Evolutionary conservation across 2,797 vertebrate species (phyloP), one percentile per base, ranked within the genome.

Genomic region (Sebastes flavidus): DNA sequence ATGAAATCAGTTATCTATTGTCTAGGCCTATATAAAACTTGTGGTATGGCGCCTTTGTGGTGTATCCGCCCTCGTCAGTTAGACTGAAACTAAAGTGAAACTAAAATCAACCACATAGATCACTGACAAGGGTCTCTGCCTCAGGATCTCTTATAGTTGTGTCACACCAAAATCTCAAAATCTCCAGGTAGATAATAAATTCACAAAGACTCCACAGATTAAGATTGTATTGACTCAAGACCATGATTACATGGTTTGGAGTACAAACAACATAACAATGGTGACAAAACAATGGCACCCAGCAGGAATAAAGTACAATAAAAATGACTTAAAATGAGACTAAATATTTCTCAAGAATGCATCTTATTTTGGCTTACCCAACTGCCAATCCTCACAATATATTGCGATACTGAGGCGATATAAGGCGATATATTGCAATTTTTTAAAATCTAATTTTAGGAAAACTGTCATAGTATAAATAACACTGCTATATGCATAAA

Each of bases 71-170:
- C 4, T 34, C 0, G 5, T 27, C 22, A 18, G 49, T 63, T 8
- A 65, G 2, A 68, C 32, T 46, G 46, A 67, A 82, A 70, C 9
- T n/a, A 20, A 46, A 59, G 12, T 10, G 6, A 68, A 74, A 72
- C 6, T 11, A 20, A 72, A 58, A 68, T 6, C 29, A 36, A 25
- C 20, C 6, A 54, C 32, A 56, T 1, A 4, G 4, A 0, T 38
- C 0, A 49, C 0, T 46, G 22, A 60, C 24, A 46, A 56, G 59
- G 2, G 2, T 25, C 54, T 65, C 32, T 61, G 34, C 30, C 32
- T 65, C 25, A 38, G 27, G 5, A 63, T 42, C 1, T 10, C 11
- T 61, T 42, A 32, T 7, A 18, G 0, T 3, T 36, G n/a, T 49
- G 8, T 60, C 58, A 65, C 3, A 69, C 42, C 8, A 46, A 34